phyloP scores from a whole-genome alignment of 1,140 invertebrate genomes.

The Daktulosphaira vitifoliae region DNA sequence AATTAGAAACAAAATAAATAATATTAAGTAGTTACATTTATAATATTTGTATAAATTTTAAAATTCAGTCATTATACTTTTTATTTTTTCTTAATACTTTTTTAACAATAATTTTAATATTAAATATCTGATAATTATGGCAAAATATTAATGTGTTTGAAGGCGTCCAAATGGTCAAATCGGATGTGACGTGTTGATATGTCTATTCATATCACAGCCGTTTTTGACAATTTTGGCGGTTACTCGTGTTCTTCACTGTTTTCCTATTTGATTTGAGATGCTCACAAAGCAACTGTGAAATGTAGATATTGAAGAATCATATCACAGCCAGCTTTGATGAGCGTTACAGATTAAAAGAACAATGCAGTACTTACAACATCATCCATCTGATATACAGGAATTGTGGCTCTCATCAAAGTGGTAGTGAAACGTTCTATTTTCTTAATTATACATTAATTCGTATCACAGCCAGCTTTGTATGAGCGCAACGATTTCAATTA shows the following conservation, averaged over 20 bases:
- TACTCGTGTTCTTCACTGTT: slow-evolving; percentile 3
- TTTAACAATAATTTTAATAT: too few relatives aligned
- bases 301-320: slow-evolving; percentile 47
- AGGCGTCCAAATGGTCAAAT: slow-evolving; percentile 53
- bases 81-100: too few relatives aligned
- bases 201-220: slow-evolving; percentile 75
- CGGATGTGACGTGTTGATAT: slow-evolving; percentile 68
- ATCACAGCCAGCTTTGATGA: slow-evolving; percentile 79
- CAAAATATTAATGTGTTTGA: too few relatives aligned
- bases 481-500: slow-evolving; percentile 26
- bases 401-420: slow-evolving; percentile 30
- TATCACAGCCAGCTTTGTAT: slow-evolving; percentile 34
- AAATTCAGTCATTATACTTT: too few relatives aligned
- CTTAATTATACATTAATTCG: slow-evolving; percentile 14
- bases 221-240: slow-evolving; percentile 70
- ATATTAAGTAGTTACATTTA: too few relatives aligned
- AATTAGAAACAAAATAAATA: too few relatives aligned
- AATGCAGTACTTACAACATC: neutral
- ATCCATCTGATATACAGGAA: neutral
- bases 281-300: slow-evolving; percentile 56
- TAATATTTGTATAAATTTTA: too few relatives aligned
- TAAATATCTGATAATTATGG: too few relatives aligned
- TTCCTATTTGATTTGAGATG: slow-evolving; percentile 7
- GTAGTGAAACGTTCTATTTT: slow-evolving; percentile 28
- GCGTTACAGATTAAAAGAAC: slow-evolving; percentile 43